Conservation (phyloP, 2,797 vertebrate genomes). For the Enteromius treurensis region DNA sequence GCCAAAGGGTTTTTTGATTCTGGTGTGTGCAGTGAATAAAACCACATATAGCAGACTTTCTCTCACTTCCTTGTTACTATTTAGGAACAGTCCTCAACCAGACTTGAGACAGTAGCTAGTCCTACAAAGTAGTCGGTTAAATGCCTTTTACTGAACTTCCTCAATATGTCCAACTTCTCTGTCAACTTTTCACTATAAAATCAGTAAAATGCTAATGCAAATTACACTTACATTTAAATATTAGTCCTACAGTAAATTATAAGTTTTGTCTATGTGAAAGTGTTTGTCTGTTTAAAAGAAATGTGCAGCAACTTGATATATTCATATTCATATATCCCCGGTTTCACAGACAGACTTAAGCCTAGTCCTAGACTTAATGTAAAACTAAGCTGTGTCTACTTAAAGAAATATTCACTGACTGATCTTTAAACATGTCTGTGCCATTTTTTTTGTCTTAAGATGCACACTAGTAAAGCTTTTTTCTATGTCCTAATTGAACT, state of each 20-base stretch:
- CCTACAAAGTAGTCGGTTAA: not conserved
- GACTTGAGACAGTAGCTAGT: not conserved
- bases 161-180: not conserved
- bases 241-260: not conserved
- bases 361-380: no score
- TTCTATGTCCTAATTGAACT: no score
- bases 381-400: no score
- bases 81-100: not conserved
- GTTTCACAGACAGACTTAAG: no score
- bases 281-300: not conserved
- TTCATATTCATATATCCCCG: no score
- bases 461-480: no score
- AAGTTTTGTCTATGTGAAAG: not conserved
- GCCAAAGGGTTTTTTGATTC: not conserved
- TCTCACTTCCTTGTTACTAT: slow-evolving; percentile 24
- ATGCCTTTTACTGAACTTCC: not conserved
- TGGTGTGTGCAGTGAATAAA: not conserved
- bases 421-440: no score
- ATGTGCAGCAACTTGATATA: not conserved
- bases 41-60: no score
- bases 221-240: not conserved
- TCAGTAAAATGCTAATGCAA: no score
- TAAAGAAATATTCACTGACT: no score
- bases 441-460: no score
- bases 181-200: not conserved